Conservation (phyloP, 1,140 invertebrate species). For the Camponotus floridanus region DNA sequence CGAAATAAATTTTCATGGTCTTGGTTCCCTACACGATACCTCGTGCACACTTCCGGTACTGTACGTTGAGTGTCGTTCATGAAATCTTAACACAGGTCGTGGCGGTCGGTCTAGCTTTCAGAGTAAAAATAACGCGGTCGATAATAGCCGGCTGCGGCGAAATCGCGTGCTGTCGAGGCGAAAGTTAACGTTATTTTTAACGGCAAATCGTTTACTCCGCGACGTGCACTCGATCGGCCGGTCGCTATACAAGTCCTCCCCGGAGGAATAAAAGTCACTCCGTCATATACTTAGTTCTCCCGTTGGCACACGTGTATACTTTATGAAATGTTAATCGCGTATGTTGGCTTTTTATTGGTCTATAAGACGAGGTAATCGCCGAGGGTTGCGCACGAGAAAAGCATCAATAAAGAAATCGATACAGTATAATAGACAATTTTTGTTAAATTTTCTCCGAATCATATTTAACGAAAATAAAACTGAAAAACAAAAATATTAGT, state of each 20-base stretch:
- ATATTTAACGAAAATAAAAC: not conserved
- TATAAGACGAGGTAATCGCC: slow-evolving; percentile 48
- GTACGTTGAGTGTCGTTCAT: slow-evolving; percentile 42
- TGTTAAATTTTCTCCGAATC: not conserved
- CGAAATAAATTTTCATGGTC: slow-evolving; percentile 48
- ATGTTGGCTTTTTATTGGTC: slow-evolving; percentile 50
- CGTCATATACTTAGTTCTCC: slow-evolving; percentile 35
- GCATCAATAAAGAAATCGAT: slow-evolving; percentile 44
- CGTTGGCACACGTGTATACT: slow-evolving; percentile 57
- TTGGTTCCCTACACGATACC: not conserved
- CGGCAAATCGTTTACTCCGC: slow-evolving; percentile 50
- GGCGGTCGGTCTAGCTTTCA: slow-evolving; percentile 40
- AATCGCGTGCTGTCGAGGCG: slow-evolving; percentile 49
- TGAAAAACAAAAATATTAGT: no score
- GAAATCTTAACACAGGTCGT: slow-evolving; percentile 54
- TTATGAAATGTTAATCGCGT: slow-evolving; percentile 61
- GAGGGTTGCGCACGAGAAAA: slow-evolving; percentile 13
- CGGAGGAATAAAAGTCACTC: slow-evolving; percentile 14
- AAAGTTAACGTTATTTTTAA: slow-evolving; percentile 63
- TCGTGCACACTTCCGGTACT: not conserved
- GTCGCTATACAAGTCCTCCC: not conserved
- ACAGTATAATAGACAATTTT: slow-evolving; percentile 7
- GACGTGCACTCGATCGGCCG: slow-evolving; percentile 13
- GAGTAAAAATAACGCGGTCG: slow-evolving; percentile 60
- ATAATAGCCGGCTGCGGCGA: slow-evolving; percentile 52